A percentile compares a stretch with the other conserved stretches of the same genome.
These are phyloP conservation scores for Dromococcyx pavoninus DNA, from an alignment of 2,797 vertebrate species.

Conservation along the genomic window DNA sequence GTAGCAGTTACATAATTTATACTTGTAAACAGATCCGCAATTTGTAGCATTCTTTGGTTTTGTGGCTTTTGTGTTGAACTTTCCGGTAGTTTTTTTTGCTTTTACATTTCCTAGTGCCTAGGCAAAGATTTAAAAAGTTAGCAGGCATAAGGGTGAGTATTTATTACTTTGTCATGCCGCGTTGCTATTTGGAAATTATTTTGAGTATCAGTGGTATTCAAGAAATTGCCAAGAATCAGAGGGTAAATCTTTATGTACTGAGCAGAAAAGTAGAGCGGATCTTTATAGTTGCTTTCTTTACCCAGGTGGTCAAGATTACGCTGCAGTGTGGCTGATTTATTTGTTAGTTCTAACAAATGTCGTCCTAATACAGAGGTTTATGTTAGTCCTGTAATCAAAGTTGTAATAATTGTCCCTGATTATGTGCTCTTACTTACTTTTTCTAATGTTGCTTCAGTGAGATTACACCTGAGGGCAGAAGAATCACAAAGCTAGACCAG, in stretches of 20 bases:
- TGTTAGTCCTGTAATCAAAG: neutral
- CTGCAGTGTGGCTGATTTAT: neutral
- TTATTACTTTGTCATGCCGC: neutral
- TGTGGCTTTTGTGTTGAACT: neutral
- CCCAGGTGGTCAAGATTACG: neutral
- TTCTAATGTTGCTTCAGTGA: constrained; percentile 79
- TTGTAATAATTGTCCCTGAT: neutral
- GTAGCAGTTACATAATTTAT: neutral
- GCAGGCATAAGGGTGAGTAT: no score
- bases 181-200: neutral
- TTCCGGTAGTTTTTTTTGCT: neutral
- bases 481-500: constrained; percentile 95
- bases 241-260: neutral
- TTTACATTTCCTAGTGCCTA: neutral
- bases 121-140: neutral
- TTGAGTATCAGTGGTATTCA: neutral
- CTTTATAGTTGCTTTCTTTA: neutral
- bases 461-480: constrained; percentile 92
- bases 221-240: neutral
- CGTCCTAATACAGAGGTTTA: neutral
- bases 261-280: neutral
- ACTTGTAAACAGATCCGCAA: neutral
- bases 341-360: neutral
- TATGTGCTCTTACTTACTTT: neutral
- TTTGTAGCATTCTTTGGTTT: neutral